phyloP scores from a whole-genome alignment of 1,140 invertebrate genomes.

The Eumeta japonica region DNA sequence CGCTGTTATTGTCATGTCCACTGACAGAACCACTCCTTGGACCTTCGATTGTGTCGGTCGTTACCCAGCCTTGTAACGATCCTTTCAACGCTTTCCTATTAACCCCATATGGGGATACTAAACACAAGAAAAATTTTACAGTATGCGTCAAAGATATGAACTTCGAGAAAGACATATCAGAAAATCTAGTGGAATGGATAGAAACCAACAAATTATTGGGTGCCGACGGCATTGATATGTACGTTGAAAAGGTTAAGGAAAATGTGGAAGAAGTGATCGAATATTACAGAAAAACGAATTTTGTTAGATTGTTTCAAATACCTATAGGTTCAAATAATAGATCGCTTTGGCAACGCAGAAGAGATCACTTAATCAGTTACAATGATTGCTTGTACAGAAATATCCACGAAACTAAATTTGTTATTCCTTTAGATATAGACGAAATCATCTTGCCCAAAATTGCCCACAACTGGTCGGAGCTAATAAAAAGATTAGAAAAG shows the following conservation, averaged over 20 bases:
- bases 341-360: conserved; percentile 67
- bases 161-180: conserved; percentile 64
- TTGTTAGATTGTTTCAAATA: conserved; percentile 58
- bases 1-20: conserved; percentile 46
- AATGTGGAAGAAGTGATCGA: conserved; percentile 57
- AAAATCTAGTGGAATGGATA: conserved; percentile 67
- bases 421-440: conserved; percentile 71
- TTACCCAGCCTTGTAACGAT: conserved; percentile 44
- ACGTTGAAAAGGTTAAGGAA: conserved; percentile 61
- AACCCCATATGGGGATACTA: conserved; percentile 18
- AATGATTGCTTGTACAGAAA: conserved; percentile 76
- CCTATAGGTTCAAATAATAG: conserved; percentile 52
- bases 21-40: conserved; percentile 28
- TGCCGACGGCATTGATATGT: conserved; percentile 65
- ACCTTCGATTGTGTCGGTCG: conserved; percentile 36
- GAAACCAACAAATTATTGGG: conserved; percentile 67
- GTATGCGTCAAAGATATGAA: conserved; percentile 72
- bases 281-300: conserved; percentile 57
- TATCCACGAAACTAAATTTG: conserved; percentile 61
- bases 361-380: conserved; percentile 71
- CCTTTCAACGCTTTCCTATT: conserved; percentile 37
- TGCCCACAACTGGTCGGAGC: conserved; percentile 57
- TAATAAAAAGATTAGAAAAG: conserved; percentile 41
- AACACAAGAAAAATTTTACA: conserved; percentile 53
- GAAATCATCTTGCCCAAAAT: conserved; percentile 68